Percentiles rank a stretch among this genome's conserved stretches.
These are phyloP conservation scores for Kryphioiulus occultus DNA, from an alignment of 2,888 invertebrate genomes.

Conservation along the genomic window DNA sequence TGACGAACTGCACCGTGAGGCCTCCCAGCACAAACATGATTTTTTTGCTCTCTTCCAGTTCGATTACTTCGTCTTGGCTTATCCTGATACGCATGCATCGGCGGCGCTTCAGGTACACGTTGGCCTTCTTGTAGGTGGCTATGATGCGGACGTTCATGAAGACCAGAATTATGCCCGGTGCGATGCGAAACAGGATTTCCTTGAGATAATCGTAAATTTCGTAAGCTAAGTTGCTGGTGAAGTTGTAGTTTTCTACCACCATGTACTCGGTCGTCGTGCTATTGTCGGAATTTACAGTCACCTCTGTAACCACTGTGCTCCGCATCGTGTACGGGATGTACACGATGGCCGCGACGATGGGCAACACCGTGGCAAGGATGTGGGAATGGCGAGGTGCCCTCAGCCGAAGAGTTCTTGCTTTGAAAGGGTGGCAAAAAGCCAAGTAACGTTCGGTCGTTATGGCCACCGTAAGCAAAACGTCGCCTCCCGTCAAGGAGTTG, in stretches of 20 bases:
- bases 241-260: conserved; percentile 11
- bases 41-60: background rate
- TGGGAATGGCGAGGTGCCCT: background rate
- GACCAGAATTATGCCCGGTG: conserved; percentile 13
- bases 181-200: conserved; percentile 46
- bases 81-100: background rate
- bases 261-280: background rate
- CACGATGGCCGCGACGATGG: conserved; percentile 22
- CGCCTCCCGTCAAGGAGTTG: conserved; percentile 45
- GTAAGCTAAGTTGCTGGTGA: conserved; percentile 41
- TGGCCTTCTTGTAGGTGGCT: conserved; percentile 42
- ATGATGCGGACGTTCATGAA: conserved; percentile 45
- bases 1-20: conserved; percentile 45
- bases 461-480: conserved; percentile 48
- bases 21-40: conserved; percentile 41
- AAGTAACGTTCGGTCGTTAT: conserved; percentile 50
- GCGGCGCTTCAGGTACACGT: background rate
- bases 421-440: conserved; percentile 49
- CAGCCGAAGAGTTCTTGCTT: conserved; percentile 40
- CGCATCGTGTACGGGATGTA: conserved; percentile 43
- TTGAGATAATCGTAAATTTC: conserved; percentile 45
- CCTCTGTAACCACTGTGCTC: background rate
- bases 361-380: background rate
- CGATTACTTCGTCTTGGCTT: conserved; percentile 14
- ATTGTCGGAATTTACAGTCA: background rate